Evolutionary conservation across 92 coral and sea anemone species (phyloP), one percentile per base, ranked within the genome.

Genomic region (Actinostola sp.): DNA sequence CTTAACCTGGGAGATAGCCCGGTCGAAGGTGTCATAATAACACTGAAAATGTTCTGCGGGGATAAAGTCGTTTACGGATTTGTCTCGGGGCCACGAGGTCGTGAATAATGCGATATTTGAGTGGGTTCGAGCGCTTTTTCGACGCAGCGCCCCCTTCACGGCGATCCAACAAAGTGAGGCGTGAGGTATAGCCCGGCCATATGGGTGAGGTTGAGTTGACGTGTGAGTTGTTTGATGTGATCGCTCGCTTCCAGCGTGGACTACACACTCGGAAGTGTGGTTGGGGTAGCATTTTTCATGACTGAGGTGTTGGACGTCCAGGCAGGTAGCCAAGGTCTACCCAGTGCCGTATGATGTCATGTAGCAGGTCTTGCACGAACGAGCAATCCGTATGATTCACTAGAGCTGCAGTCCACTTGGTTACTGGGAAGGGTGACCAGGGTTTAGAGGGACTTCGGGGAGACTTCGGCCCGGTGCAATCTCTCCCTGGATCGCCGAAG

Each of bases 361-460:
- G 15, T 26, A 51, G 43, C n/a, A 28, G 41, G 0, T 16, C 13
- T 2, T 26, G 2, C 38, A 61, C 2, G 16, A 27, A 12, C 16
- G 38, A 5, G 24, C 0, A 16, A 17, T 63, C 69, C 19, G 52
- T 42, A 45, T 33, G 27, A 63, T 63, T 63, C 28, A 15, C 15
- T 17, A 63, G 36, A 19, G 50, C 49, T n/a, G 14, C 28, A 13
- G 16, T 63, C 69, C 69, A 63, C 30, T 29, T 63, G 20, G 0
- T 4, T 14, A 63, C 49, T 0, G 14, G 45, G 26, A 63, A 63
- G n/a, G 69, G 69, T 16, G 31, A 63, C 69, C 4, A 31, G 21
- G 28, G 20, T 14, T 63, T 23, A 63, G 69, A 25, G 1, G 23
- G 69, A 27, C 1, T n/a, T n/a, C n/a, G n/a, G n/a, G n/a, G n/a